Evolutionary conservation across 2,888 invertebrate genomes (phyloP), one percentile per base, ranked within the genome.

Genomic region (Phyto melanocephala): DNA sequence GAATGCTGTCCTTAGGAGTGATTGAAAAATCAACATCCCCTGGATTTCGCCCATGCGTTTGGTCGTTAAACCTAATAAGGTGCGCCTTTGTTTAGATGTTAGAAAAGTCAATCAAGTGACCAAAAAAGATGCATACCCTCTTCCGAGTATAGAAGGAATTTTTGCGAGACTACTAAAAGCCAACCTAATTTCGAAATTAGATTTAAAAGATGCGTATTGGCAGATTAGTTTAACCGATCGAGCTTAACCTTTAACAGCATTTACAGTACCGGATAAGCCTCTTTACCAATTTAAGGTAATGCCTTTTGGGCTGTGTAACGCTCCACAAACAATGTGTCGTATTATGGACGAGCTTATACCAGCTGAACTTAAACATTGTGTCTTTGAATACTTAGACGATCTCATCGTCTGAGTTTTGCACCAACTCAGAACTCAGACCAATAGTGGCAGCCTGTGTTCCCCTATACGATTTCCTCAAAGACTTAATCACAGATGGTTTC

Each of bases 21-120:
- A 86, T 90, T n/a, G 88, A 89, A 50, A 84, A 79, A 2, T 87
- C 86, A 0, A 71, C 52, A 4, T 88, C 89, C 17, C 77, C 86
- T 89, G 88, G 88, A 85, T 86, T 10, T 87, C 86, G 2, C 87
- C 87, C 1, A 65, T 84, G 47, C 20, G 68, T 1, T 17, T 84
- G 2, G 75, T 72, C 1, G 22, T 68, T 10, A 84, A 84, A 52
- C 68, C 77, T 0, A 65, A 71, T 4, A 81, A 81, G 20, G 58
- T 74, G 1, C 50, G 83, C 0, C 33, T 81, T 5, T 80, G 77
- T 10, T 37, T 83, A 1, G 83, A 83, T 40, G 63, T 58, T 1
- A 35, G 84, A 4, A 83, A 81, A 35, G 10, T 83, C 1, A 84
- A 83, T n/a, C 20, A 42, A 42, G 60, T 75, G 0, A 67, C 72